Base-by-base conservation (phyloP, 64 coral and sea anemone genomes). In the Orbicella faveolata region DNA sequence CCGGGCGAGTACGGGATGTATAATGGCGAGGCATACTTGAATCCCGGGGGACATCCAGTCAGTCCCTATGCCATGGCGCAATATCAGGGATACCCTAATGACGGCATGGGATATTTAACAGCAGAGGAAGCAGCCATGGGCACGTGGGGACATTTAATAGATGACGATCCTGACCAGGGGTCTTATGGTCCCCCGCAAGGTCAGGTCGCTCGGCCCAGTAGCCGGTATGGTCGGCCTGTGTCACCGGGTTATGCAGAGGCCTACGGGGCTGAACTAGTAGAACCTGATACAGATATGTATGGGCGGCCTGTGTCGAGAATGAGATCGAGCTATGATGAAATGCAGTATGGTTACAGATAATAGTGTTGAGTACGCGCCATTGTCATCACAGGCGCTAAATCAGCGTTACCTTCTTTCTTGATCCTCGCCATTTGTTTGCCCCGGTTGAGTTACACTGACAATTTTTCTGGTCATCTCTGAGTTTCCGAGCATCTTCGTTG, bases 111-210 rank as follows among this genome's bases (percentile, higher is more conserved):
- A 13, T 93, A 96, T 79, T 81, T 86, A 51, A 79, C 61, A 33
- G 79, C 65, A 39, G 92, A 92, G 37, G 87, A 87, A 19, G 89
- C 77, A 20, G 88, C 36, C 36, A 84, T 75, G 48, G 95, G 88
- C 8, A 89, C 90, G 44, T 95, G 94, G 94, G 94, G 94, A 77
- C 94, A 91, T 76, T 75, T 99, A 20, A 95, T 96, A 54, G 97
- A 92, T 84, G 91, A 95, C 26, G 74, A 55, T 35, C 41, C 81
- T 36, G 87, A 81, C 69, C 81, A 94, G 73, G 70, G 80, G 15
- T 55, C 54, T 63, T 90, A 90, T 70, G 62, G 76, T 36, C 35
- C 90, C 35, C 30, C 90, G 20, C 76, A 89, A 69, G 94, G 87
- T 19, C 87, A 96, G 44, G 79, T 79, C 59, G 77, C 88, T 16